Evolutionary conservation across 2,888 invertebrate species (phyloP).

Genomic region (Volucella zonaria): DNA sequence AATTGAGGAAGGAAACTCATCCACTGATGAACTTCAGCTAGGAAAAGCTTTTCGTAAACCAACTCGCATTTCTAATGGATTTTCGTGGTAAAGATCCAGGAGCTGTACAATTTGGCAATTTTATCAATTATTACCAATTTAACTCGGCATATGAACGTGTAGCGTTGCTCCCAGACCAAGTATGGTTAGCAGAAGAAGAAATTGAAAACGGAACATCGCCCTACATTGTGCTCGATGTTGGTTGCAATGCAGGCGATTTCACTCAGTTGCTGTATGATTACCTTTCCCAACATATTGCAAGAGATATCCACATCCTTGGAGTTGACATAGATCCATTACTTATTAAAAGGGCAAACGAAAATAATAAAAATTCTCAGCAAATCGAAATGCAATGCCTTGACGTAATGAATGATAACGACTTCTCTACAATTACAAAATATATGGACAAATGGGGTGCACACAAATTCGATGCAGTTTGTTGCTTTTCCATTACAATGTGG

Average conservation of each 20-base stretch:
- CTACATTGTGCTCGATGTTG: slow-evolving; percentile 84
- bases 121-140: slow-evolving; percentile 93
- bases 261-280: slow-evolving; percentile 85
- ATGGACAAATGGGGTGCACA: slow-evolving; percentile 82
- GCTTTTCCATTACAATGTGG: slow-evolving; percentile 95
- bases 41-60: neutral
- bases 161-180: slow-evolving; percentile 84
- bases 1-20: too few relatives aligned
- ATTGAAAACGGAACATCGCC: slow-evolving; percentile 54
- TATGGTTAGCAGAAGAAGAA: slow-evolving; percentile 81
- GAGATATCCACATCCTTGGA: slow-evolving; percentile 83
- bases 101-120: slow-evolving; percentile 91
- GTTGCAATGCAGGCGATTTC: slow-evolving; percentile 91
- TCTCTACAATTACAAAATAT: slow-evolving; percentile 82
- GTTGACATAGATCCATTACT: slow-evolving; percentile 89
- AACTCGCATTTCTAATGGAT: slow-evolving; percentile 75
- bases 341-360: slow-evolving; percentile 86
- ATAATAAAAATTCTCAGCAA: slow-evolving; percentile 81
- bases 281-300: slow-evolving; percentile 77
- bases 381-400: slow-evolving; percentile 86
- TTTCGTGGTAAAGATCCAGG: slow-evolving; percentile 86
- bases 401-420: slow-evolving; percentile 84
- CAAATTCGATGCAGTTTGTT: slow-evolving; percentile 88
- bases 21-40: too few relatives aligned
- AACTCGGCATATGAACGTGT: slow-evolving; percentile 88